These are phyloP conservation scores for Melanostoma mellinum DNA, from an alignment of 2,888 invertebrate genomes.

Conservation along the genomic window DNA sequence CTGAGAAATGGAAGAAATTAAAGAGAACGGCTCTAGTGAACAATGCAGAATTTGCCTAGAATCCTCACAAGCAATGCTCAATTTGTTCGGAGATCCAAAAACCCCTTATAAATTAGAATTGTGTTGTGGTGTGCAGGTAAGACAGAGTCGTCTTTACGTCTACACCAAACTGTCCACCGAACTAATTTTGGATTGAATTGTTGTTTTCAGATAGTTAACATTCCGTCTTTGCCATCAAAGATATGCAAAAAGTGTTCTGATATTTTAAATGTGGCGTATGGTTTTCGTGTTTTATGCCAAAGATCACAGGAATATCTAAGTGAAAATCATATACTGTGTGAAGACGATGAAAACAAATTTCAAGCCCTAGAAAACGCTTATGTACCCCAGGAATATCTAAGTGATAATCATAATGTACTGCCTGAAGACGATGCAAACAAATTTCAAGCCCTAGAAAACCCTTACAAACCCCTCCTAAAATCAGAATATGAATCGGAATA, in stretches of 20 bases:
- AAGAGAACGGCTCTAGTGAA: background rate
- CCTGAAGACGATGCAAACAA: constrained; percentile 11
- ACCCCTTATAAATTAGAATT: constrained; percentile 47
- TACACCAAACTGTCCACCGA: background rate
- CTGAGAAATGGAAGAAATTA: too few relatives aligned
- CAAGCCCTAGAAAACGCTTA: too few relatives aligned
- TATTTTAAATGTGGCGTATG: constrained; percentile 78
- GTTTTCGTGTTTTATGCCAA: constrained; percentile 79
- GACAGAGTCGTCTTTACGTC: background rate
- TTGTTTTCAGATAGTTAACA: constrained; percentile 50
- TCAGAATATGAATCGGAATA: constrained; percentile 30
- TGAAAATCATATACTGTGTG: constrained; percentile 1
- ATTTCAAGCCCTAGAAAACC: background rate
- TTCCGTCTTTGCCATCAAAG: constrained; percentile 74
- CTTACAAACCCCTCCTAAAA: background rate
- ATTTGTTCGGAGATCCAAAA: constrained; percentile 44
- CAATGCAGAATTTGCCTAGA: constrained; percentile 63
- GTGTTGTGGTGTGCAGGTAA: constrained; percentile 63
- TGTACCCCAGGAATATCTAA: too few relatives aligned
- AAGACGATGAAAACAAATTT: constrained; percentile 26
- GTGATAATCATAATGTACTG: too few relatives aligned
- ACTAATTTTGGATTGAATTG: background rate
- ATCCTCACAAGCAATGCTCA: constrained; percentile 21
- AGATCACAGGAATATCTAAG: constrained; percentile 78
- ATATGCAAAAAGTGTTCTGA: constrained; percentile 78